A percentile compares a stretch with the other conserved stretches of the same genome.
These are phyloP conservation scores for Cheilosia impressa DNA, from an alignment of 2,888 invertebrate genomes.

Conservation along the genomic window DNA sequence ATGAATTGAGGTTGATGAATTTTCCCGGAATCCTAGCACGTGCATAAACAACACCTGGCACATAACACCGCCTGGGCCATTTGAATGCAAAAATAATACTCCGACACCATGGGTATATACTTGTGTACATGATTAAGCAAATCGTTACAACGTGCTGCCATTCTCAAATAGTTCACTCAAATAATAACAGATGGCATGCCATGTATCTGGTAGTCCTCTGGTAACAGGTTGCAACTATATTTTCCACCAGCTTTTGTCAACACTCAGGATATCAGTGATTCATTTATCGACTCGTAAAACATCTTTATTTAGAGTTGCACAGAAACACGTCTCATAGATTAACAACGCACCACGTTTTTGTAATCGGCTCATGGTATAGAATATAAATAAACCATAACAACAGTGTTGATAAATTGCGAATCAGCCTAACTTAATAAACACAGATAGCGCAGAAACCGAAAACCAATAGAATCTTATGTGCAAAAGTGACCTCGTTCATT, in stretches of 20 bases:
- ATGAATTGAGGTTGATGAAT: too few relatives aligned
- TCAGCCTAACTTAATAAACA: neutral
- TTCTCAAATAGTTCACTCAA: neutral
- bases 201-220: too few relatives aligned
- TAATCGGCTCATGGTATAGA: neutral
- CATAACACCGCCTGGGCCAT: too few relatives aligned
- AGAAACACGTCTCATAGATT: neutral
- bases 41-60: too few relatives aligned
- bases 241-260: neutral
- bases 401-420: neutral
- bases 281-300: neutral
- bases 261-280: neutral
- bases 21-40: too few relatives aligned
- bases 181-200: neutral
- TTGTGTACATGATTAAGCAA: too few relatives aligned
- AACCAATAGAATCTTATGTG: neutral
- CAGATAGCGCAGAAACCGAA: neutral
- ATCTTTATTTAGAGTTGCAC: neutral
- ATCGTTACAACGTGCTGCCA: neutral
- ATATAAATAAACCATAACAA: conserved; percentile 12
- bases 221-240: neutral
- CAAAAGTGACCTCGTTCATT: neutral
- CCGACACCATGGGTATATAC: too few relatives aligned
- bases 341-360: neutral
- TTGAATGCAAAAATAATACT: too few relatives aligned